phyloP scores from a whole-genome alignment of 2,888 invertebrate species.

The Plusia festucae region DNA sequence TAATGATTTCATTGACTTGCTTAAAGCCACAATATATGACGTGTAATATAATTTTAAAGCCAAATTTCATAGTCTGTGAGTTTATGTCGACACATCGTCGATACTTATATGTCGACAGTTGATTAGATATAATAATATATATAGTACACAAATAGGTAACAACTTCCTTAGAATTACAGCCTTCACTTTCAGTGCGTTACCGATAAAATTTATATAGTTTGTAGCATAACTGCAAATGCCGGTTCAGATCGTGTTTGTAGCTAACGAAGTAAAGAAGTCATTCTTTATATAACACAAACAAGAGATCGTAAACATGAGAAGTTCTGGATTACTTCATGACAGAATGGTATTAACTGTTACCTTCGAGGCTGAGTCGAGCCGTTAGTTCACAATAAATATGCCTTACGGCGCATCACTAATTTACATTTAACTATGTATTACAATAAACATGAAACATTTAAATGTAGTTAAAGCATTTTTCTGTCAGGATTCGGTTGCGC shows the following conservation, averaged over 20 bases:
- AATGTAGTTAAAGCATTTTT: conserved; percentile 88
- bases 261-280: conserved; percentile 36
- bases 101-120: conserved; percentile 85
- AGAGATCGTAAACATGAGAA: conserved; percentile 32
- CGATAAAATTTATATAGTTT: conserved; percentile 51
- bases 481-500: conserved; percentile 75
- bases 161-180: conserved; percentile 84
- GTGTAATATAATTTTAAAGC: conserved; percentile 88
- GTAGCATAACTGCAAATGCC: conserved; percentile 35
- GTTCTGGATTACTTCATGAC: conserved; percentile 23
- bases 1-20: conserved; percentile 85
- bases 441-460: conserved; percentile 85
- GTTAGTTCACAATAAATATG: conserved; percentile 73
- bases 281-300: conserved; percentile 19
- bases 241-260: conserved; percentile 41
- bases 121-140: conserved; percentile 83
- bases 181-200: conserved; percentile 72
- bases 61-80: conserved; percentile 89
- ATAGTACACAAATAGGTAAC: conserved; percentile 87
- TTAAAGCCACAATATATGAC: conserved; percentile 86
- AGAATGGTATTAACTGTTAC: conserved; percentile 17
- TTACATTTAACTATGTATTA: conserved; percentile 81
- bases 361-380: conserved; percentile 62
- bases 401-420: conserved; percentile 73
- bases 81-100: conserved; percentile 85